Evolutionary conservation across 1,140 invertebrate species (phyloP).

Genomic region (Diuraphis noxia): DNA sequence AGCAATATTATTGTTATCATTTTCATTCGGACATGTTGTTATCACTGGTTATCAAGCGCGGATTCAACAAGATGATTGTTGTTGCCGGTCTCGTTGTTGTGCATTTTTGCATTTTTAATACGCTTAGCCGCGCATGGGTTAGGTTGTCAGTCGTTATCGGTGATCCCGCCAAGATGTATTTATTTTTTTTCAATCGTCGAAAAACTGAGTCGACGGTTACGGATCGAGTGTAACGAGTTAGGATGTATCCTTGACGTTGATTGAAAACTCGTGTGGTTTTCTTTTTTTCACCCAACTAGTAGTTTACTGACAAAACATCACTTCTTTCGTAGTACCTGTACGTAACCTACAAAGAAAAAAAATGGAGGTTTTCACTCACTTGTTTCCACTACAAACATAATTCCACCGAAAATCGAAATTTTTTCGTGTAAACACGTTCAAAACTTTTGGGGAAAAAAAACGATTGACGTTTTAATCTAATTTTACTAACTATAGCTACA

Average conservation of each 20-base stretch:
- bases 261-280: slow-evolving; percentile 1
- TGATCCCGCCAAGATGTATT: neutral
- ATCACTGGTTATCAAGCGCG: neutral
- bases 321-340: neutral
- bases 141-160: neutral
- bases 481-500: neutral
- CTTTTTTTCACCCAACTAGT: neutral
- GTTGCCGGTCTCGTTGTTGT: neutral
- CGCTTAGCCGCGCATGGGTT: neutral
- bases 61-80: neutral
- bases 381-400: neutral
- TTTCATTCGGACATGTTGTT: neutral
- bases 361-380: neutral
- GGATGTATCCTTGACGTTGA: slow-evolving; percentile 23
- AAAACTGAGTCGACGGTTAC: neutral
- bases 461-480: neutral
- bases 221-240: neutral
- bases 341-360: neutral
- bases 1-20: too few species aligned
- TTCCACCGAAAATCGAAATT: neutral
- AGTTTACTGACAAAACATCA: neutral
- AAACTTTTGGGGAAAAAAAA: neutral
- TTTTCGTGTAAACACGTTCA: neutral
- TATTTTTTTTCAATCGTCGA: neutral
- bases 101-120: neutral